Evolutionary conservation across 2,113 vertebrate genomes (phyloP).

Genomic region (Heptranchias perlo): DNA sequence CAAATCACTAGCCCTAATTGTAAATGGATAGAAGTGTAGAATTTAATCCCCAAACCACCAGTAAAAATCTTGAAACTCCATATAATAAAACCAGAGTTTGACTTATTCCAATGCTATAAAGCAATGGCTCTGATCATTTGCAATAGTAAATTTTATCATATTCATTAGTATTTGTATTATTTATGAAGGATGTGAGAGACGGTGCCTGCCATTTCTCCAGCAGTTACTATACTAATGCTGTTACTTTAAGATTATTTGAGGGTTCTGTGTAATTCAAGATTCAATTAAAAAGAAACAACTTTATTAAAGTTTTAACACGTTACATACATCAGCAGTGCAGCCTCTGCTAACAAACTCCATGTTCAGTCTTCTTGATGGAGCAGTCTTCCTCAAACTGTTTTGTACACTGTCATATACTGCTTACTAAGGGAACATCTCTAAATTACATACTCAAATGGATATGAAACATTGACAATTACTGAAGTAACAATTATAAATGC

Average conservation of each 20-base stretch:
- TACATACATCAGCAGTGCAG: not conserved
- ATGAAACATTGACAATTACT: not conserved
- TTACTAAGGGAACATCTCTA: not conserved
- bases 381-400: not conserved
- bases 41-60: not conserved
- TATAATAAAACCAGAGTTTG: not conserved
- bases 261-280: not conserved
- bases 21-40: not conserved
- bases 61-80: not conserved
- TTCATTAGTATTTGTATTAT: not conserved
- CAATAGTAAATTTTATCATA: not conserved
- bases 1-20: not conserved
- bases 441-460: not conserved
- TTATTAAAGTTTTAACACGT: not conserved
- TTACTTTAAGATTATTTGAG: not conserved
- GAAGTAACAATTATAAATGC: constrained; percentile 5
- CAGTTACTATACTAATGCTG: not conserved
- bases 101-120: not conserved
- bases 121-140: not conserved
- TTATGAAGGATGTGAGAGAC: not conserved
- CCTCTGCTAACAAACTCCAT: not conserved
- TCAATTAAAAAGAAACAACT: not conserved
- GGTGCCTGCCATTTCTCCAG: not conserved
- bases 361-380: not conserved
- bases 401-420: not conserved